Base-by-base conservation (phyloP, 2,113 vertebrate genomes). In the Ellobius talpinus region DNA sequence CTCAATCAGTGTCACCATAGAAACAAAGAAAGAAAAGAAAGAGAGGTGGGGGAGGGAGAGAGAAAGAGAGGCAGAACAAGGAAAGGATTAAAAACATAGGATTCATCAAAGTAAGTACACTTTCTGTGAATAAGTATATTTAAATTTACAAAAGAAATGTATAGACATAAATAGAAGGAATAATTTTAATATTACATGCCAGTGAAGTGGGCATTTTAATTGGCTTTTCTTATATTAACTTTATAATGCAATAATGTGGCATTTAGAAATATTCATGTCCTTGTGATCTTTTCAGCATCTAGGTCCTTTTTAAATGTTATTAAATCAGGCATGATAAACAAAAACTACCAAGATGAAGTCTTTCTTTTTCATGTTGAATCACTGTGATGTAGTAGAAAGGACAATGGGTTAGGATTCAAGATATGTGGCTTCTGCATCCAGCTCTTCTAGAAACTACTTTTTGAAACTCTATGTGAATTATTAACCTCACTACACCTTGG, bases 391-490 rank as follows among this genome's bases (percentile, higher is more conserved):
- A 87, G 14, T 68, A 31, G 66, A 96, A 96, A 86, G 87, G 91
- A 29, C 77, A 95, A 47, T 65, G 11, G 21, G 58, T 93, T 39
- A 79, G 63, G 61, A 95, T 77, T 87, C 52, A 76, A 70, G 52
- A 85, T 66, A 21, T 12, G 45, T 88, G 39, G 93, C 87, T 79
- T 92, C 61, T 91, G 33, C 31, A 86, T 87, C 45, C 31, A 90
- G 24, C 79, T 70, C 50, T 96, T 93, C 50, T 63, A 92, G 74
- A 96, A 94, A 92, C 58, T 52, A 85, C 63, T 81, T 55, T 94
- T 65, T 94, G 76, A 90, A 88, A 90, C 70, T 96, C 87, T 78
- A 24, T 88, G 39, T 95, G 76, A 97, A 26, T 95, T 73, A 61
- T 93, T 72, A 90, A 84, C 92, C 26, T 92, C 23, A 58, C 77